Base-by-base conservation (phyloP, 1,140 invertebrate species). In the Hycleus phaleratus region DNA sequence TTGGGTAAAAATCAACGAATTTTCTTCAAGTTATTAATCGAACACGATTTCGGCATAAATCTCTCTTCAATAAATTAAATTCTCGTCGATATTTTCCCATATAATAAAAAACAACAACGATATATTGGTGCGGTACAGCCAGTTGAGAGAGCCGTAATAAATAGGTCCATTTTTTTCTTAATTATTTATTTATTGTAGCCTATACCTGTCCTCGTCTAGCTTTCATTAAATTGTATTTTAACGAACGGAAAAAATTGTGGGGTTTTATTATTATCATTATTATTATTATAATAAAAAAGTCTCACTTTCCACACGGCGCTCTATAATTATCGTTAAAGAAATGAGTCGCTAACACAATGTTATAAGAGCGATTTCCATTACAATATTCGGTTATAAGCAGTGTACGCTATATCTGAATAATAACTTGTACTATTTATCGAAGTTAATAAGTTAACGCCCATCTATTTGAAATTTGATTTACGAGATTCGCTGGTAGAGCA, bases 391-490 rank as follows among this genome's bases (percentile, higher is more conserved):
- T 32, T 7, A 32, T 32, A 32, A 32, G 7, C 0, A 32, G 4
- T 32, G 32, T 32, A 32, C 32, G 32, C 32, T 32, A 32, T 7
- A 32, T 32, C 4, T 25, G 49, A 54, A 64, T 60, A 53, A 46
- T 45, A 58, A 26, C 54, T 51, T 44, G 50, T 44, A 63, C 59
- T 64, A 63, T 59, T 51, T 64, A 71, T 69, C 63, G 48, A 62
- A 68, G 65, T 72, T 73, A 72, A 70, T 70, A 72, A 71, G 68
- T 68, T 67, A 65, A 71, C 70, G 70, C 71, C 71, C 70, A 72
- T 68, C 71, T 71, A 73, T 73, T 73, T 73, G 66, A 65, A 71
- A 70, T 73, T 71, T 73, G 71, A 73, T 73, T 73, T 73, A 73
- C 69, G 71, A 18, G 18, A 70, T 66, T 69, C 64, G 44, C 38